These are phyloP conservation scores for Cyclargus thomasi DNA, from an alignment of 1,140 invertebrate genomes.

Conservation along the genomic window DNA sequence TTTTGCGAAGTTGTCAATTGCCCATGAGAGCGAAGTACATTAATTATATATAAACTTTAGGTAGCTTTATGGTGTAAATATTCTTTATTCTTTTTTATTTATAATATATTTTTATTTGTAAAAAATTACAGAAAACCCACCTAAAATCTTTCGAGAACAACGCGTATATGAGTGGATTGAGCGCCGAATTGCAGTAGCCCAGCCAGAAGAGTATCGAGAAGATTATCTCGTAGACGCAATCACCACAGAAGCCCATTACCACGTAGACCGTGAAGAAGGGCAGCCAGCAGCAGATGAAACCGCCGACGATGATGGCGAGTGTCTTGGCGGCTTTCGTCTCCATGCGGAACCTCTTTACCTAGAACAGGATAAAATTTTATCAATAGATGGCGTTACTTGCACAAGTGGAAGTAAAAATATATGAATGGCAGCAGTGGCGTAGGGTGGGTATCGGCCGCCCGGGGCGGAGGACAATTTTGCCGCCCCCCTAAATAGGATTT, in stretches of 20 bases:
- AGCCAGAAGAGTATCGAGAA: constrained; percentile 97
- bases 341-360: constrained; percentile 89
- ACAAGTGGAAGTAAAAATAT: no score
- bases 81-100: no score
- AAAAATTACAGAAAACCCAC: constrained; percentile 30
- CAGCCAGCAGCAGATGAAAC: constrained; percentile 95
- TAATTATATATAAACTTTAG: no score
- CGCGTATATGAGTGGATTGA: constrained; percentile 95
- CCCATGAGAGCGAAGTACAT: no score
- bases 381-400: no score
- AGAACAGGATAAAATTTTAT: no score
- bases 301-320: constrained; percentile 93
- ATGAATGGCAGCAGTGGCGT: no score
- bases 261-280: constrained; percentile 97
- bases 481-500: no score
- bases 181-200: constrained; percentile 96
- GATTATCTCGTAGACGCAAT: constrained; percentile 86
- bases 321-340: constrained; percentile 97
- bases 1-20: no score
- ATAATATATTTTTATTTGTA: background rate
- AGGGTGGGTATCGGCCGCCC: no score
- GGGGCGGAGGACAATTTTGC: no score
- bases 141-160: constrained; percentile 95
- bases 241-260: constrained; percentile 86
- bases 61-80: no score